Conservation (phyloP, 2,888 invertebrate genomes). For the Proisotoma minuta region DNA sequence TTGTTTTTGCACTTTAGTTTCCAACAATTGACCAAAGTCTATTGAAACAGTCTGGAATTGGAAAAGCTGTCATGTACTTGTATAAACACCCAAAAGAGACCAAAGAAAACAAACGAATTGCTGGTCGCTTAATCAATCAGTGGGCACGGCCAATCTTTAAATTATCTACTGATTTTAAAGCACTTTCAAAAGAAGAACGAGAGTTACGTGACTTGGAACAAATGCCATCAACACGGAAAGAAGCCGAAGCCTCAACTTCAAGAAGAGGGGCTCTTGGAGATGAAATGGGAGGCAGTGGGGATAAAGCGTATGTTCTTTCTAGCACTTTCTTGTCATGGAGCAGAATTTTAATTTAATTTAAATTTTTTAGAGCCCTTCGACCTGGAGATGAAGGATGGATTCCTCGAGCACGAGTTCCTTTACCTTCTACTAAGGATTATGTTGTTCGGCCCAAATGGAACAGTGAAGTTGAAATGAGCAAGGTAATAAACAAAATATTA, state of each 20-base stretch:
- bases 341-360: not conserved
- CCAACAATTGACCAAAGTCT: slow-evolving; percentile 82
- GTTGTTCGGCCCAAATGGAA: slow-evolving; percentile 89
- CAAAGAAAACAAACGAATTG: slow-evolving; percentile 81
- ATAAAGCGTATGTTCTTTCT: not conserved
- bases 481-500: slow-evolving; percentile 53
- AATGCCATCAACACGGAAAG: slow-evolving; percentile 63
- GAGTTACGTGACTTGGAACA: slow-evolving; percentile 87
- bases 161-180: slow-evolving; percentile 86
- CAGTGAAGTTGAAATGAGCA: slow-evolving; percentile 77
- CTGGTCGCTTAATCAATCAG: slow-evolving; percentile 88
- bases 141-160: slow-evolving; percentile 99
- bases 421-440: slow-evolving; percentile 94
- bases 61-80: slow-evolving; percentile 98
- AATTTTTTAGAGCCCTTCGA: slow-evolving; percentile 61
- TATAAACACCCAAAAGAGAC: slow-evolving; percentile 98
- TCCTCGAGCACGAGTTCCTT: slow-evolving; percentile 80
- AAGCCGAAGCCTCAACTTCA: slow-evolving; percentile 61
- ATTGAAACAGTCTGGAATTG: slow-evolving; percentile 92
- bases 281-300: slow-evolving; percentile 21
- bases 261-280: slow-evolving; percentile 52
- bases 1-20: slow-evolving; percentile 60
- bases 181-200: slow-evolving; percentile 87
- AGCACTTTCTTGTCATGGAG: not conserved
- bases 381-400: slow-evolving; percentile 97